Percentiles rank a stretch among this genome's conserved stretches.
Evolutionary conservation across 2,888 invertebrate genomes (phyloP).

Genomic region (Sthenelais limicola): DNA sequence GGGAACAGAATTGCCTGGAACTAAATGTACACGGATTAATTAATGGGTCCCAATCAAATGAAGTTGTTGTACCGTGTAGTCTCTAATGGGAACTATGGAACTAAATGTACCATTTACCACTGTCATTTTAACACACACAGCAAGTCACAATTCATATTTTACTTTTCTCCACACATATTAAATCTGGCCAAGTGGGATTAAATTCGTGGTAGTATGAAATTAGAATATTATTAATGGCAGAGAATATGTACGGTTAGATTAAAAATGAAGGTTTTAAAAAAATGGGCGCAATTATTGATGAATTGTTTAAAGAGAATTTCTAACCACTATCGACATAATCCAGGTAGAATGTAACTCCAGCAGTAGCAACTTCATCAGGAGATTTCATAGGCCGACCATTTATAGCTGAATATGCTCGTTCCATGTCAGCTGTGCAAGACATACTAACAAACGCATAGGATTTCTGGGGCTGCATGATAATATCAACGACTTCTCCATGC

Average conservation of each 20-base stretch:
- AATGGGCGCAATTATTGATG: background rate
- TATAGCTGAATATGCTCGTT: slow-evolving; percentile 51
- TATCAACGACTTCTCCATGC: slow-evolving; percentile 76
- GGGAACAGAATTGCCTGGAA: slow-evolving; percentile 64
- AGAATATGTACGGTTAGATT: background rate
- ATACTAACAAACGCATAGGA: slow-evolving; percentile 82
- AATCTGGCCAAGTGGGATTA: too few relatives aligned
- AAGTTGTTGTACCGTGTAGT: too few relatives aligned
- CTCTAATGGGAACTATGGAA: too few relatives aligned
- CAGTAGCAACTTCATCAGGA: slow-evolving; percentile 76
- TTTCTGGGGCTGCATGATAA: slow-evolving; percentile 84
- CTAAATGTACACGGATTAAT: too few relatives aligned
- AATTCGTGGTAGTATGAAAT: too few relatives aligned
- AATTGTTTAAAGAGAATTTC: slow-evolving; percentile 52
- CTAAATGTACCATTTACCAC: too few relatives aligned
- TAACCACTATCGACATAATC: slow-evolving; percentile 78
- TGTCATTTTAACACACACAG: too few relatives aligned
- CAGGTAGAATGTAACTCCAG: slow-evolving; percentile 77
- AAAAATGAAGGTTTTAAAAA: background rate
- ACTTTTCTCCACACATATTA: too few relatives aligned
- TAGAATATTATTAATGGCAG: too few relatives aligned
- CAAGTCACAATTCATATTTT: too few relatives aligned
- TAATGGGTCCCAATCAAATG: too few relatives aligned
- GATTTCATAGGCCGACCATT: slow-evolving; percentile 37
- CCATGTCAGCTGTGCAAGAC: slow-evolving; percentile 73